A percentile compares a stretch with the other conserved stretches of the same genome.
phyloP scores from a whole-genome alignment of 2,113 vertebrate genomes.

The Rutilus rutilus region DNA sequence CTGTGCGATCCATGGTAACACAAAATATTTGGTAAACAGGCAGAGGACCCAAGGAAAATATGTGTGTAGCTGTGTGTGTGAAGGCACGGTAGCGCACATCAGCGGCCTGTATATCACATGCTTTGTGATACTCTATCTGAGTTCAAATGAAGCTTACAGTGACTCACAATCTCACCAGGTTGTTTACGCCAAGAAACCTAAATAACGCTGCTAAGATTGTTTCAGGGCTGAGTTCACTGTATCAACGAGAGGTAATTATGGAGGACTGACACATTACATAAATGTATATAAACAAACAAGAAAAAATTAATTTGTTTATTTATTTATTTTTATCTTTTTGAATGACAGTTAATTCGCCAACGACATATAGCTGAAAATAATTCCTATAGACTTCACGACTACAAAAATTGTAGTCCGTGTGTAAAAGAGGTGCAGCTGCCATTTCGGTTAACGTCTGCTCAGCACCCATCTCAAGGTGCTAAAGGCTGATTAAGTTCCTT shows the following conservation, averaged over 20 bases:
- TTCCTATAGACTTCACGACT: background rate
- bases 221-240: background rate
- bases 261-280: background rate
- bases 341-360: background rate
- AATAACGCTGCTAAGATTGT: background rate
- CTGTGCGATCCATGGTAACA: slow-evolving; percentile 47
- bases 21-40: slow-evolving; percentile 44
- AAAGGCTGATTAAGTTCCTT: slow-evolving; percentile 69
- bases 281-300: background rate
- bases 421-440: slow-evolving; percentile 41
- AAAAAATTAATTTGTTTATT: background rate
- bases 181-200: slow-evolving; percentile 6
- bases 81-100: background rate
- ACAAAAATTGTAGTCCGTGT: slow-evolving; percentile 1
- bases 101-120: slow-evolving; percentile 28
- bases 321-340: background rate
- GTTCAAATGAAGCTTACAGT: slow-evolving; percentile 31
- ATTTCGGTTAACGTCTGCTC: slow-evolving; percentile 56
- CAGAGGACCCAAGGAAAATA: slow-evolving; percentile 13
- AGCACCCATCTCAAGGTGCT: slow-evolving; percentile 67
- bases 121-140: slow-evolving; percentile 38
- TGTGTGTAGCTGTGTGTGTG: slow-evolving; percentile 13
- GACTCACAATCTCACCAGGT: slow-evolving; percentile 33
- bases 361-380: background rate
- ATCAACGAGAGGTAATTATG: background rate